These are phyloP conservation scores for Sepioteuthis lessoniana DNA, from an alignment of 2,888 invertebrate genomes.

Conservation along the genomic window DNA sequence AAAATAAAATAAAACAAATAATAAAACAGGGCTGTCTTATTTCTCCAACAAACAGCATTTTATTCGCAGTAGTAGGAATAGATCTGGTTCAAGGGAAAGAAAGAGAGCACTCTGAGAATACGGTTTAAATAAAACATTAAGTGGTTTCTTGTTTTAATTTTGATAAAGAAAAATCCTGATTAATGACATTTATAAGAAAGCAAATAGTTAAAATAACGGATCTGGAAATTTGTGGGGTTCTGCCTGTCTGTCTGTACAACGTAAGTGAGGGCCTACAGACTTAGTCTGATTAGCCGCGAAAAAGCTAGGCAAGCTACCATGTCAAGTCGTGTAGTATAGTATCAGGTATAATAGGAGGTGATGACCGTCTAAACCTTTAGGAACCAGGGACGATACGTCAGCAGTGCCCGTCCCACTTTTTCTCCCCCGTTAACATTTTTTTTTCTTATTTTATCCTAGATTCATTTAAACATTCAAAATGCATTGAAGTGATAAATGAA, in stretches of 20 bases:
- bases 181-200: too few relatives aligned
- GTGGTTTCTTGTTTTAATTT: too few relatives aligned
- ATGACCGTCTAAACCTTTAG: neutral
- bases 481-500: neutral
- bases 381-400: conserved; percentile 6
- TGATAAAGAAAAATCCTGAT: too few relatives aligned
- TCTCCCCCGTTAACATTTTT: neutral
- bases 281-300: neutral
- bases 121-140: too few relatives aligned
- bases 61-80: too few relatives aligned
- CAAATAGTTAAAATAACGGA: too few relatives aligned
- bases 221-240: too few relatives aligned
- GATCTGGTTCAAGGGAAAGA: too few relatives aligned
- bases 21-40: too few relatives aligned
- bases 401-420: neutral
- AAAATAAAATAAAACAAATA: too few relatives aligned
- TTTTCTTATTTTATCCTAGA: neutral
- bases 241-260: neutral
- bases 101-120: too few relatives aligned
- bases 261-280: neutral
- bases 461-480: neutral
- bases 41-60: too few relatives aligned
- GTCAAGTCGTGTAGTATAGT: neutral
- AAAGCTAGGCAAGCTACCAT: neutral
- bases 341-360: neutral